A percentile compares a stretch with the other conserved stretches of the same genome.
phyloP scores from a whole-genome alignment of 2,888 invertebrate species.

The Rotaria magnacalcarata region DNA sequence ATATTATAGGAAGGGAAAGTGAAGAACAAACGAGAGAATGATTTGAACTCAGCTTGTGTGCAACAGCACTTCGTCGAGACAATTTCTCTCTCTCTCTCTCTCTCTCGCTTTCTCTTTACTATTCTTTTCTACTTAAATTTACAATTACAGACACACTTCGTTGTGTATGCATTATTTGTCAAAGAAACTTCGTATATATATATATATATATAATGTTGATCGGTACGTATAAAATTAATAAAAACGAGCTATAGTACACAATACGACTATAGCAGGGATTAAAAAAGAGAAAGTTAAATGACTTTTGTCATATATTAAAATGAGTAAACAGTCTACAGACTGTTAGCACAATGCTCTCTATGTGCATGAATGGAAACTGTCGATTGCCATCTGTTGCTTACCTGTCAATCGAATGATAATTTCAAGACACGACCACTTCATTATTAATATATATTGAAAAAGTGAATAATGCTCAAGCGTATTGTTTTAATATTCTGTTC shows the following conservation, averaged over 20 bases:
- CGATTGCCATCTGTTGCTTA: background rate
- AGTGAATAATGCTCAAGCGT: no score
- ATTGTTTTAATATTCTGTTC: no score
- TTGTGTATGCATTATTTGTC: background rate
- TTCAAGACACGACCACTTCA: background rate
- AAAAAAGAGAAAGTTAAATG: background rate
- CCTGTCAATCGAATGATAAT: background rate
- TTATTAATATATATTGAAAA: no score
- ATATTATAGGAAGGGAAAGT: background rate
- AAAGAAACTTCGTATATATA: background rate
- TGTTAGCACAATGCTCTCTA: background rate
- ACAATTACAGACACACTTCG: background rate
- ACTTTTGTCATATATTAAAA: background rate
- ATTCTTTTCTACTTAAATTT: background rate
- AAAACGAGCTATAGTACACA: background rate
- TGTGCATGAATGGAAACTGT: background rate
- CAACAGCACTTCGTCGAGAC: background rate
- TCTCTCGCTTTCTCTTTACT: background rate
- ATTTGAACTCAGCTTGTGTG: conserved; percentile 7
- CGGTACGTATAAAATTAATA: background rate
- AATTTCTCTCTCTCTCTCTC: background rate
- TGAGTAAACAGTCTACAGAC: background rate
- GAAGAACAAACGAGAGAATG: conserved; percentile 5
- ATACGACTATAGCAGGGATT: background rate
- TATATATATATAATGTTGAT: background rate